Percentiles rank a stretch among this genome's conserved stretches.
These are phyloP conservation scores for Lamellibrachia satsuma DNA, from an alignment of 2,888 invertebrate genomes.

Conservation along the genomic window DNA sequence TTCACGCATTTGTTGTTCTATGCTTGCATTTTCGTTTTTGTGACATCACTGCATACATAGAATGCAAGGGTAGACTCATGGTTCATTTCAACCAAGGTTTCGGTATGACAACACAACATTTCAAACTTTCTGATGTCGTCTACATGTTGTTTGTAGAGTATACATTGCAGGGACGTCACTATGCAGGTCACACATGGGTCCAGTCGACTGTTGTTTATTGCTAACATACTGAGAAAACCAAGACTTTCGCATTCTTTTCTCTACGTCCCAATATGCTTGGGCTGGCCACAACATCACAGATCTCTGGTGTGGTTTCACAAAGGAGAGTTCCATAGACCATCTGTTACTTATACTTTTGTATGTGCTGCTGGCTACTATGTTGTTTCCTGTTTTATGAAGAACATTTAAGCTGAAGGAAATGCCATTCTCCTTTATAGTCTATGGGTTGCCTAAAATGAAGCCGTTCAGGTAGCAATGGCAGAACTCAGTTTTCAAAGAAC, in stretches of 20 bases:
- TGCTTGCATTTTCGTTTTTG: constrained; percentile 3
- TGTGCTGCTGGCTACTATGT: neutral
- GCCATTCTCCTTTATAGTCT: neutral
- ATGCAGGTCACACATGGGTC: neutral
- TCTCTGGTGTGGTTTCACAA: neutral
- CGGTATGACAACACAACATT: neutral
- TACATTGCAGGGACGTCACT: neutral
- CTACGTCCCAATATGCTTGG: neutral
- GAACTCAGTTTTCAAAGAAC: neutral
- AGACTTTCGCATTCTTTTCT: neutral
- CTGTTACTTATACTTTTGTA: neutral
- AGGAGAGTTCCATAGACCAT: neutral
- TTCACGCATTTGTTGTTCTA: neutral
- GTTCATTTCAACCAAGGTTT: neutral
- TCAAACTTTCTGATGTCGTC: neutral
- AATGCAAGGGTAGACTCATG: neutral
- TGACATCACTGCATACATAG: neutral
- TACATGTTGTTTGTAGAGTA: neutral
- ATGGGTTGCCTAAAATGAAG: neutral
- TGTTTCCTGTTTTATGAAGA: neutral
- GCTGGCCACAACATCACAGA: neutral
- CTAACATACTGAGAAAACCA: neutral
- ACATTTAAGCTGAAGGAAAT: too few relatives aligned
- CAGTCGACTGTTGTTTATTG: neutral
- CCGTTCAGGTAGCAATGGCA: neutral